Conservation (phyloP, 2,113 vertebrate species). For the Drymodes brunneopygia region DNA sequence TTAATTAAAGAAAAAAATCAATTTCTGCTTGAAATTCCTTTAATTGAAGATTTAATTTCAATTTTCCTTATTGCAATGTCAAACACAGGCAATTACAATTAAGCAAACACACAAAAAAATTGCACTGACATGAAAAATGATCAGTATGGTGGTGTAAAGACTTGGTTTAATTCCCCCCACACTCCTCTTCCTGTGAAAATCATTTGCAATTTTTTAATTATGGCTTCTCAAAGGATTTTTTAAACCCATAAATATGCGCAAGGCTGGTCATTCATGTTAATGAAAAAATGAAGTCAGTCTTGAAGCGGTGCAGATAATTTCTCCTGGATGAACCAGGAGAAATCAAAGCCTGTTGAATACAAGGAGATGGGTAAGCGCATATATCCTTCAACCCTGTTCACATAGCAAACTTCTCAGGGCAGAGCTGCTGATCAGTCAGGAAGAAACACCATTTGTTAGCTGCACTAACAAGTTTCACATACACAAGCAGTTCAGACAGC, state of each 20-base stretch:
- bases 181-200: background rate
- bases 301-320: background rate
- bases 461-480: background rate
- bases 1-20: background rate
- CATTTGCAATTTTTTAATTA: background rate
- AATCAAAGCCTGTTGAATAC: background rate
- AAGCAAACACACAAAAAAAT: background rate
- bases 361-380: background rate
- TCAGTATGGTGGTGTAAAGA: background rate
- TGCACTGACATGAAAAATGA: background rate
- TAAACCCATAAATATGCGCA: background rate
- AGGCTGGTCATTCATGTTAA: background rate
- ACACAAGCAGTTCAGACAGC: background rate
- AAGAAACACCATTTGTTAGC: background rate
- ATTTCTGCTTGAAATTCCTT: background rate
- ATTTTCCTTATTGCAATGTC: background rate
- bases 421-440: background rate
- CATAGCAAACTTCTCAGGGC: background rate
- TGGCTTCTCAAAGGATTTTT: background rate
- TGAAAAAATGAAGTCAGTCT: background rate
- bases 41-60: background rate
- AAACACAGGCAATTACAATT: background rate
- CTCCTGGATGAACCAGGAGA: background rate
- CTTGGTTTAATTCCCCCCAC: fast-evolving
- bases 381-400: background rate